phyloP scores from a whole-genome alignment of 2,888 invertebrate genomes.

The Cosmia trapezina region DNA sequence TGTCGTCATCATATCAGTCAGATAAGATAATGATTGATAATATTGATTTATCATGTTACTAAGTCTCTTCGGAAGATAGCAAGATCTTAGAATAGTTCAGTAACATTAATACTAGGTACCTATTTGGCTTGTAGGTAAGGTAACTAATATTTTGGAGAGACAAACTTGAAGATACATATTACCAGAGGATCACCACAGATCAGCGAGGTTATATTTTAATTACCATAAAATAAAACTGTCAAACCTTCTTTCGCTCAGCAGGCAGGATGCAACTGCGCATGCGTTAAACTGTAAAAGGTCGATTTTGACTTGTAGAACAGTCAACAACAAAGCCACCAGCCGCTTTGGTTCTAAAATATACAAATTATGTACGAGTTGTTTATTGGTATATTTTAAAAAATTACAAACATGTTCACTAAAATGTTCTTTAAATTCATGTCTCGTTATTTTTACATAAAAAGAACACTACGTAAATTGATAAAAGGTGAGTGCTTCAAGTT shows the following conservation, averaged over 20 bases:
- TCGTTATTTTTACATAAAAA: constrained; percentile 25
- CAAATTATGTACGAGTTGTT: constrained; percentile 31
- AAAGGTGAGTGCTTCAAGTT: constrained; percentile 45
- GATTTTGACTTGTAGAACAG: constrained; percentile 36
- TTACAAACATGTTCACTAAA: constrained; percentile 27
- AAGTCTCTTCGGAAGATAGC: constrained; percentile 6
- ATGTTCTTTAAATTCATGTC: constrained; percentile 24
- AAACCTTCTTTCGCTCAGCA: constrained; percentile 12
- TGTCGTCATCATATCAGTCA: constrained; percentile 6
- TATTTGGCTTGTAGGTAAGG: background rate
- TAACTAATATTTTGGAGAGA: constrained; percentile 4
- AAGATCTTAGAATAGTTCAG: constrained; percentile 15
- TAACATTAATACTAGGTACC: constrained; percentile 1
- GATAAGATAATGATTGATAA: constrained; percentile 30
- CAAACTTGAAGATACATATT: background rate
- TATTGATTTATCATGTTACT: constrained; percentile 12
- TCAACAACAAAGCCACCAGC: background rate
- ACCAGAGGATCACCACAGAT: background rate
- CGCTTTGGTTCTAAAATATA: constrained; percentile 5
- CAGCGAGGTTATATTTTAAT: background rate
- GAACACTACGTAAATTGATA: constrained; percentile 16
- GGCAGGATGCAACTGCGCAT: constrained; percentile 31
- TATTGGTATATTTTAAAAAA: constrained; percentile 14
- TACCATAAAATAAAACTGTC: too few species aligned
- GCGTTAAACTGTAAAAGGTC: constrained; percentile 48